Conservation (phyloP, 2,797 vertebrate species). For the Glossophaga mutica region DNA sequence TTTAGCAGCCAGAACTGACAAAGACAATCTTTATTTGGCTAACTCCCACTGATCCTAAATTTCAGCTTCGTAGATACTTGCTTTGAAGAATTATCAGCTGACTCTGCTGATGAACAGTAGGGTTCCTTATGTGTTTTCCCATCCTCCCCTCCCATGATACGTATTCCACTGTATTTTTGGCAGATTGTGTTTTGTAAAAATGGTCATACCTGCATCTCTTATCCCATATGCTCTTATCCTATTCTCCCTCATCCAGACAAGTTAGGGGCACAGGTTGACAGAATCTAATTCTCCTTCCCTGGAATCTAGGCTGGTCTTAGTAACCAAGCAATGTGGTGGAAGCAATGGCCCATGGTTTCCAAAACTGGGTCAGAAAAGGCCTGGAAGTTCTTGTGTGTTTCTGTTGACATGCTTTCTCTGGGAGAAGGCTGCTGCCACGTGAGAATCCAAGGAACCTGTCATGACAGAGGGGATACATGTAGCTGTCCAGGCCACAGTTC, state of each 20-base stretch:
- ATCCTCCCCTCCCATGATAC: background rate
- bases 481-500: background rate
- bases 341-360: background rate
- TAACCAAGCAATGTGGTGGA: background rate
- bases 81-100: constrained; percentile 1
- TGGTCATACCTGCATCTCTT: background rate
- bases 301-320: background rate
- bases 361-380: background rate
- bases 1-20: background rate
- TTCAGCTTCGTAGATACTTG: background rate
- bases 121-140: background rate
- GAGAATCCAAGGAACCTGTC: background rate
- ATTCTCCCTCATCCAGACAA: background rate
- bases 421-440: background rate
- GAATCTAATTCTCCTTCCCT: background rate
- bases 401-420: background rate
- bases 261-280: background rate
- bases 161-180: background rate
- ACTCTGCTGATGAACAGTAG: background rate
- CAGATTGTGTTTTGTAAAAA: background rate
- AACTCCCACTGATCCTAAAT: background rate
- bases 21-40: background rate
- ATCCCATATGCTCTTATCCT: background rate
- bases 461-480: background rate
- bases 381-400: background rate